Evolutionary conservation across 1,140 invertebrate genomes (phyloP).

Genomic region (Aethina tumida): DNA sequence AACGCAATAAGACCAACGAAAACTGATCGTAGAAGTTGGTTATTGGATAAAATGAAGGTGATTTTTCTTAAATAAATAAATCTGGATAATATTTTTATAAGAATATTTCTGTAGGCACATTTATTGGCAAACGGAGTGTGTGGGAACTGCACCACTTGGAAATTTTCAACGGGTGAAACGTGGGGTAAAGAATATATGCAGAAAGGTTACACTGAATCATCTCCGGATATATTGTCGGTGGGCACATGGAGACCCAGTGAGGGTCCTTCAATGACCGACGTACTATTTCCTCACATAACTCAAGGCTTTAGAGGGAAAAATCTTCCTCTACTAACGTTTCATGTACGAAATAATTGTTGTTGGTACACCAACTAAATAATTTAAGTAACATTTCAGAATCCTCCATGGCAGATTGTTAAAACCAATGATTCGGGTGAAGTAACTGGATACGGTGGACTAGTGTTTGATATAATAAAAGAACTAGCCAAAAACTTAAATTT

Average conservation of each 20-base stretch:
- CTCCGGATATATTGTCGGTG: constrained; percentile 46
- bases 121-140: constrained; percentile 44
- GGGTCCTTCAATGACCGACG: constrained; percentile 55
- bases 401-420: constrained; percentile 70
- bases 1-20: constrained; percentile 62
- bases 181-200: constrained; percentile 46
- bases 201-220: constrained; percentile 15
- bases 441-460: constrained; percentile 52
- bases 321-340: constrained; percentile 56
- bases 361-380: not conserved
- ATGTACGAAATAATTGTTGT: constrained; percentile 39
- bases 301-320: constrained; percentile 68
- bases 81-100: constrained; percentile 1
- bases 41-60: constrained; percentile 53
- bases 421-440: constrained; percentile 44
- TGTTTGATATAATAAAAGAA: constrained; percentile 72
- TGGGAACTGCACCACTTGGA: constrained; percentile 56
- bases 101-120: constrained; percentile 36
- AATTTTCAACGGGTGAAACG: constrained; percentile 52
- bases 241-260: constrained; percentile 62
- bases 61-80: constrained; percentile 10
- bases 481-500: constrained; percentile 74
- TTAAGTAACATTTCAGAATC: constrained; percentile 49
- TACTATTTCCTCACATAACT: constrained; percentile 66
- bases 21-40: constrained; percentile 46